Conservation (phyloP, 1,140 invertebrate species). For the Drosophila tropicalis region DNA sequence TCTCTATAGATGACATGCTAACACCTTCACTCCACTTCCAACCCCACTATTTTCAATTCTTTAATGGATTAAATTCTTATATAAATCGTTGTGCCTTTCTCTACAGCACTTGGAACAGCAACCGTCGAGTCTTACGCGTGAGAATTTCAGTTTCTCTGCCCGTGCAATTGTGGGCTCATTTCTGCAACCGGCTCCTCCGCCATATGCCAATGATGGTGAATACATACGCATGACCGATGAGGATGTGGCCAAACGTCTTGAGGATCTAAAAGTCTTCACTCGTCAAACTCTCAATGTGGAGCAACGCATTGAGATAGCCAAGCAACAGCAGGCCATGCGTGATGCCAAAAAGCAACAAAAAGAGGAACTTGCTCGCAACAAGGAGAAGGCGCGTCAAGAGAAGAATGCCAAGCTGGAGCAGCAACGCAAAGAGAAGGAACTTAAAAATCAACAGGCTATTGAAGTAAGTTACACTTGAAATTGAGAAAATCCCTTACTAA, state of each 20-base stretch:
- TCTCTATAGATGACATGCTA: not conserved
- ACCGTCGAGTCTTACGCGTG: constrained; percentile 90
- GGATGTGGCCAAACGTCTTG: constrained; percentile 85
- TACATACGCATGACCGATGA: constrained; percentile 86
- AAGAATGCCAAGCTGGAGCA: constrained; percentile 91
- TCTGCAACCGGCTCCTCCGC: constrained; percentile 87
- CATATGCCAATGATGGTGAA: constrained; percentile 84
- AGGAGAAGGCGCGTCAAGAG: constrained; percentile 86
- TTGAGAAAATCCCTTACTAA: constrained; percentile 71
- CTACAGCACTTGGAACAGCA: constrained; percentile 90
- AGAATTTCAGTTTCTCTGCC: constrained; percentile 96
- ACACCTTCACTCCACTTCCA: too few species aligned
- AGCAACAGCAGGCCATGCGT: constrained; percentile 86
- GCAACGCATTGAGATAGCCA: constrained; percentile 87
- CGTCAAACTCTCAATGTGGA: constrained; percentile 87
- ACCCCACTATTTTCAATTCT: not conserved
- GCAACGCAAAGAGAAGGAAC: constrained; percentile 89
- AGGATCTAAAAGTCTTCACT: constrained; percentile 81
- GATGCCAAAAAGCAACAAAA: constrained; percentile 86
- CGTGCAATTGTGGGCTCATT: constrained; percentile 95
- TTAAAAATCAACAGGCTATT: constrained; percentile 88
- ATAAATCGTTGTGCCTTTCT: not conserved
- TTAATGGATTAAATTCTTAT: not conserved
- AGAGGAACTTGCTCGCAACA: constrained; percentile 83
- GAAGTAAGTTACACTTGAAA: constrained; percentile 83